phyloP scores from a whole-genome alignment of 2,113 vertebrate species.

The Coregonus clupeaformis region DNA sequence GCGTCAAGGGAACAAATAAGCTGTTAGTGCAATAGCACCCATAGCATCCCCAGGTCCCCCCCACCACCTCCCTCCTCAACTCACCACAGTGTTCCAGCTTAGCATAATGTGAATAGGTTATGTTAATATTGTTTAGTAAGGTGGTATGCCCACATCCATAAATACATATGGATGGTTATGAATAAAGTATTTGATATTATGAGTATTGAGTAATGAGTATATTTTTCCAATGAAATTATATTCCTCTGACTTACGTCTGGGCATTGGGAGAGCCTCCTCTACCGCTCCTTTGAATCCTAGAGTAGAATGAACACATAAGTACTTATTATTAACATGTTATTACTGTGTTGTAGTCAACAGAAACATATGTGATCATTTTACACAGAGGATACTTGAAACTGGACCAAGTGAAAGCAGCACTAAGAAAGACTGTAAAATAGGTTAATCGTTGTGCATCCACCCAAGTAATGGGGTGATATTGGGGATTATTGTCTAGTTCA shows the following conservation, averaged over 20 bases:
- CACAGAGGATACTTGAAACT: too few relatives aligned
- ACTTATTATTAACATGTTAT: not conserved
- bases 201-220: not conserved
- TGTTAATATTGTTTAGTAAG: conserved; percentile 2
- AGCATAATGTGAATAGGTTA: not conserved
- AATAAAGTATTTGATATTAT: not conserved
- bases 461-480: not conserved
- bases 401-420: too few relatives aligned
- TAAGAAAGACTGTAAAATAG: not conserved
- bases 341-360: not conserved
- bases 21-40: conserved; percentile 50
- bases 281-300: conserved; percentile 94
- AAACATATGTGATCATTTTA: not conserved
- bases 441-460: not conserved
- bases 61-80: not conserved
- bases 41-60: not conserved
- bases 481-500: too few relatives aligned
- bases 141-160: too few relatives aligned
- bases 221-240: not conserved
- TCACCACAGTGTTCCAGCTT: not conserved
- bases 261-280: conserved; percentile 74
- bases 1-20: conserved; percentile 60
- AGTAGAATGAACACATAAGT: conserved; percentile 8
- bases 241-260: conserved; percentile 80
- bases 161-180: not conserved